Evolutionary conservation across 2,113 vertebrate species (phyloP), one percentile per base, ranked within the genome.

Genomic region (Taxidea taxus): DNA sequence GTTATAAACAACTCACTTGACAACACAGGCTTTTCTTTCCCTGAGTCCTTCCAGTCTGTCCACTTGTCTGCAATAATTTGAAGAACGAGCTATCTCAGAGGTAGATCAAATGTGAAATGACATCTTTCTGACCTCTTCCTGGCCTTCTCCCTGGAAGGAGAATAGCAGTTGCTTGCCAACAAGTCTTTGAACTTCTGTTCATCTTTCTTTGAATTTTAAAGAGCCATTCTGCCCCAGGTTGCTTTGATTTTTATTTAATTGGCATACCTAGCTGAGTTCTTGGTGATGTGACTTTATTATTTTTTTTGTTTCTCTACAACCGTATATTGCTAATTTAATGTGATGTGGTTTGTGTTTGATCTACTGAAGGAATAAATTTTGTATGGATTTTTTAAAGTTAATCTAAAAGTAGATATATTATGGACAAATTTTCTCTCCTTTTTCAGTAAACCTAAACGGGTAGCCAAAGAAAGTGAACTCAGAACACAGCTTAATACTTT

Each of bases 31-130:
- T 91, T 70, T 90, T 87, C 80, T 87, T 70, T 81, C 21, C 44
- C 78, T 29, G 21, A 29, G 37, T 31, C 47, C 58, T 75, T 75
- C 34, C 72, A 23, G 29, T 39, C 58, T 56, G 27, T 82, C 89
- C 34, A 21, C 23, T 81, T 94, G 78, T 58, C 49, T 62, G 4
- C 39, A 87, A 37, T 20, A 75, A 77, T 81, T n/a, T 87, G 47
- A 80, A 78, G 74, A 91, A 70, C 21, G 49, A 51, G 56, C 23
- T 87, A 49, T n/a, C 62, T 95, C 66, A 37, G 82, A 95, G 56
- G 68, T 56, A 49, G 85, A 90, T 96, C 47, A 93, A 97, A 87
- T 44, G 64, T 14, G 68, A 95, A 95, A 96, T 47, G 56, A 88
- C 87, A 87, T 66, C 56, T 27, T 44, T 56, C 95, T 86, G 87